Base-by-base conservation (phyloP, 2,888 invertebrate species). In the Glaucopsyche alexis region DNA sequence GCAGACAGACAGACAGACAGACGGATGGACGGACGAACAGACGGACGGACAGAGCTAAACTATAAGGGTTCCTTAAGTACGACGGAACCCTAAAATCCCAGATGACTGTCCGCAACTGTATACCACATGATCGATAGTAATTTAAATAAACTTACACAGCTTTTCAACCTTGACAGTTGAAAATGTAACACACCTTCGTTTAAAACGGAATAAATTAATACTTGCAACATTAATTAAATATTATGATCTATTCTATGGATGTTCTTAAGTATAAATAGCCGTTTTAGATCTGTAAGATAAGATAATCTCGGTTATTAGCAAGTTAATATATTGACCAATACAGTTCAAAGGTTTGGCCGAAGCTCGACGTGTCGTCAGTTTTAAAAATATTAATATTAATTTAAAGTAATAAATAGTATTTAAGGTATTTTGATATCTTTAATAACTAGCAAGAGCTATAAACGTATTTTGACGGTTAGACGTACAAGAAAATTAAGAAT, bases 151-250 rank as follows among this genome's bases (percentile, higher is more conserved):
- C 47, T 42, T 55, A 16, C 11, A 55, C 16, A 38, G 60, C 60
- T 38, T 60, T 60, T 13, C 14, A 60, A 60, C 60, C 60, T 60
- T 60, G 29, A 60, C 29, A 29, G 29, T 55, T 55, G 11, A 60
- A 60, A 60, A 60, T 38, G 60, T 60, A 60, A 60, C 60, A 60
- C 60, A 60, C 29, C 13, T 60, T 60, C 29, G 38, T 60, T 60
- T 11, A 60, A 60, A 60, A 60, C 2, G 0, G 60, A 60, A 60
- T 60, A 29, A 60, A 60, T 60, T 29, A 60, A 29, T 55, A 19
- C 13, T 60, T 60, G 29, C 60, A 60, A 38, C 29, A 60, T 60
- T 38, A 6, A 38, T 60, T 60, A 60, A 60, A 29, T 60, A 60
- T 13, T 60, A 29, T 60, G 60, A 60, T 60, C 60, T 60, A 60